These are phyloP conservation scores for Cerastoderma edule DNA, from an alignment of 2,888 invertebrate species.

Conservation along the genomic window DNA sequence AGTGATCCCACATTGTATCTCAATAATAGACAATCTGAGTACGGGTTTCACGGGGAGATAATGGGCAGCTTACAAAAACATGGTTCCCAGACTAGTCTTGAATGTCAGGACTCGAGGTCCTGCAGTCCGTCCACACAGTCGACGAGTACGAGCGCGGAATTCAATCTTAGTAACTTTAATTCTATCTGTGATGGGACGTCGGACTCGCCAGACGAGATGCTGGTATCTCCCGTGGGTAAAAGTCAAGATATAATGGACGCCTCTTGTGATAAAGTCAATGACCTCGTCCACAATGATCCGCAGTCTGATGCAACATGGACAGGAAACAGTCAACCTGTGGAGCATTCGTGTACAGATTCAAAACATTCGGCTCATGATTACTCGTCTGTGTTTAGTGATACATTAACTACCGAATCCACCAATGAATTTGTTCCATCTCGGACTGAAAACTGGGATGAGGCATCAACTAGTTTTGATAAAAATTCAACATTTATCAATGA, in stretches of 20 bases:
- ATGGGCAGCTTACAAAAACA: constrained; percentile 47
- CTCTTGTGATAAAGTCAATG: constrained; percentile 35
- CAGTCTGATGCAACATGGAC: constrained; percentile 21
- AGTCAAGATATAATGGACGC: constrained; percentile 6
- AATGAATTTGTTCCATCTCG: constrained; percentile 22
- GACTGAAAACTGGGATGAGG: constrained; percentile 67
- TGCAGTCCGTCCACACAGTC: constrained; percentile 69
- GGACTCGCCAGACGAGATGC: constrained; percentile 55
- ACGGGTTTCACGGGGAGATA: constrained; percentile 46
- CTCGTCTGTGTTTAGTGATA: constrained; percentile 22
- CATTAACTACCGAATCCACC: constrained; percentile 4
- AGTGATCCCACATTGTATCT: constrained; percentile 76
- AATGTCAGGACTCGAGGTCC: constrained; percentile 52
- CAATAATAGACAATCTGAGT: constrained; percentile 54
- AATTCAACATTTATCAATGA: constrained; percentile 11
- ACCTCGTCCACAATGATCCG: constrained; percentile 32
- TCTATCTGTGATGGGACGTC: constrained; percentile 63
- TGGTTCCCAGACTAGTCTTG: constrained; percentile 50
- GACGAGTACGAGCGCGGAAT: constrained; percentile 74
- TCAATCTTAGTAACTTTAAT: constrained; percentile 66
- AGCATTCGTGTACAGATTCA: constrained; percentile 54
- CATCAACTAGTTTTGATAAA: constrained; percentile 38
- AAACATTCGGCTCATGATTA: constrained; percentile 31
- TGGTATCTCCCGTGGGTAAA: constrained; percentile 23
- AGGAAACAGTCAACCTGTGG: constrained; percentile 50